These are phyloP conservation scores for Lagorchestes hirsutus DNA, from an alignment of 2,797 vertebrate species.

Conservation along the genomic window DNA sequence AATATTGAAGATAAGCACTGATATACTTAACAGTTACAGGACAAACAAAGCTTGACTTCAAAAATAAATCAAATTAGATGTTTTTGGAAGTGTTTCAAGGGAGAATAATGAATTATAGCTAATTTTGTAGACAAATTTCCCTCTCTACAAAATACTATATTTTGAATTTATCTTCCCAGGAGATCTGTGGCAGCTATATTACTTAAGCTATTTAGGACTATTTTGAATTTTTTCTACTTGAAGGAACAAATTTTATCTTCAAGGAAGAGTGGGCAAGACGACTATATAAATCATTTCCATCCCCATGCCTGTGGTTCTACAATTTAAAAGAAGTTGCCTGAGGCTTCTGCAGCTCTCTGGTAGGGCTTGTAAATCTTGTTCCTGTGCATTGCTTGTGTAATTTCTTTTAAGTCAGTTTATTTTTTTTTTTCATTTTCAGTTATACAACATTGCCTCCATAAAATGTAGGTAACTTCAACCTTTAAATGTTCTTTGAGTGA, in stretches of 20 bases:
- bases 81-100: not conserved
- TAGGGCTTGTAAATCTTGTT: not conserved
- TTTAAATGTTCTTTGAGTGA: not conserved
- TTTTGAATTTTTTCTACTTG: conserved; percentile 40
- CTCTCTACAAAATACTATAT: not conserved
- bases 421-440: not conserved
- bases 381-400: not conserved
- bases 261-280: not conserved
- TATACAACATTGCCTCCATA: not conserved
- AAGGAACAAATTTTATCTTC: conserved; percentile 7
- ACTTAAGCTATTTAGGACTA: not conserved
- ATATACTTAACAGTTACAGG: not conserved
- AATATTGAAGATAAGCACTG: not conserved
- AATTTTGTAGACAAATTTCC: not conserved
- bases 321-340: not conserved
- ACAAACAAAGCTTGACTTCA: not conserved
- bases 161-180: conserved; percentile 15
- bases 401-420: not conserved
- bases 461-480: not conserved
- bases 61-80: not conserved
- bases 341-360: not conserved
- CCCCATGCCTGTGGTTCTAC: not conserved
- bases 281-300: conserved; percentile 8
- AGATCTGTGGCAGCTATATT: not conserved
- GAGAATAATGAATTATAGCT: not conserved